Base-by-base conservation (phyloP, 2,888 invertebrate species). In the Limulus polyphemus region DNA sequence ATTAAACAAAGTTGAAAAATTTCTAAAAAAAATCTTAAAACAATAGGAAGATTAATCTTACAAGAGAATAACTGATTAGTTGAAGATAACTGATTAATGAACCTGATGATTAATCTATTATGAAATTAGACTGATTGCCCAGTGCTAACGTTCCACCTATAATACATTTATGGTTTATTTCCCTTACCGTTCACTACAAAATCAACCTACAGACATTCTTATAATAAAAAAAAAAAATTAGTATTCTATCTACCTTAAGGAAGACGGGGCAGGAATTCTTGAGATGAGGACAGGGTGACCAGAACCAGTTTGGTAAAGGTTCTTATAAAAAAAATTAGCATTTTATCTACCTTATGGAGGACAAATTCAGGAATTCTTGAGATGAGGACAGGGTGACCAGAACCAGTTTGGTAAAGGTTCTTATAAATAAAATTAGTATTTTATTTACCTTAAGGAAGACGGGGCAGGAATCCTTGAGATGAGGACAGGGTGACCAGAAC, bases 321-420 rank as follows among this genome's bases (percentile, higher is more conserved):
- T 88, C 90, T 65, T n/a, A n/a, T n/a, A n/a, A n/a, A n/a, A n/a
- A n/a, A n/a, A n/a, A n/a, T n/a, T n/a, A n/a, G n/a, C 7, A 32
- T 32, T 32, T 32, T 32, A 32, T 32, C 3, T 68, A 78, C 78
- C 74, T 95, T 95, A 68, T 97, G 83, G 79, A 94, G 94, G 71
- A 90, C 90, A 62, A 95, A 95, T 91, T 77, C 90, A 90, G 54
- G 88, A 86, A 74, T 86, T 85, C 76, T 93, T 91, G 71, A 92
- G 82, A 79, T 97, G 95, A 12, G 90, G 90, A 80, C 94, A 93
- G 51, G 90, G 86, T 56, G 93, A 85, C 97, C 97, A 98, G 68
- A 87, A 84, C 77, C 78, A 79, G 62, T 73, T 72, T 56, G 97
- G 95, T 87, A 95, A 88, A 60, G 85, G 83, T 59, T 88, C 90